phyloP scores from a whole-genome alignment of 2,888 invertebrate genomes.

The Epirrhoe alternata region DNA sequence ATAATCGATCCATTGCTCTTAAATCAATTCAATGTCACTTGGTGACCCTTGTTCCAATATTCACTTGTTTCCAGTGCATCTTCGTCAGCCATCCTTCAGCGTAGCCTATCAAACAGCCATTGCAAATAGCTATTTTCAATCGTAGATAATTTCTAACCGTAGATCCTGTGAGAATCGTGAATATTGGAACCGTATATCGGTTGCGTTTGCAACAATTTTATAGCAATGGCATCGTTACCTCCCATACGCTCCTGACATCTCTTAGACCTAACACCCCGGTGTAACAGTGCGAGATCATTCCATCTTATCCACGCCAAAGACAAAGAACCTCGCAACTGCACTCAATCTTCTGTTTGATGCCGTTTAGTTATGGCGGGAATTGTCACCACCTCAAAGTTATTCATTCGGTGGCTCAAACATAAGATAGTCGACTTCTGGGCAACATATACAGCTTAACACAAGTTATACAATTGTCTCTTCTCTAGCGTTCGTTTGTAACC shows the following conservation, averaged over 20 bases:
- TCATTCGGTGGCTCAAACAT: constrained; percentile 79
- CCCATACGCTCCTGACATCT: constrained; percentile 83
- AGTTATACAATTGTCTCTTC: constrained; percentile 17
- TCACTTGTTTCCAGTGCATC: constrained; percentile 57
- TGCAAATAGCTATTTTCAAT: neutral
- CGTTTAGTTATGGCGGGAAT: constrained; percentile 67
- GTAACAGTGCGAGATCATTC: constrained; percentile 77
- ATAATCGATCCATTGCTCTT: constrained; percentile 73
- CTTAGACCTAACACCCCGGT: constrained; percentile 83
- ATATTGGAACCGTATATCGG: constrained; percentile 63
- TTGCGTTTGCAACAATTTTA: constrained; percentile 41
- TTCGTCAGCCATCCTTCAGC: constrained; percentile 6
- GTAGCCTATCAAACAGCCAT: constrained; percentile 2
- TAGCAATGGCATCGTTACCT: constrained; percentile 56
- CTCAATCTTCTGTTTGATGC: constrained; percentile 82
- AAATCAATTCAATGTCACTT: constrained; percentile 39
- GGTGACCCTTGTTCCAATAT: constrained; percentile 73
- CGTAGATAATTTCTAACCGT: neutral
- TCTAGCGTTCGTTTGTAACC: neutral
- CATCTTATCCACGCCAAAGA: constrained; percentile 41
- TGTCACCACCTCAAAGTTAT: constrained; percentile 66
- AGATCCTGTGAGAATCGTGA: constrained; percentile 51
- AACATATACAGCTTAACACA: constrained; percentile 69
- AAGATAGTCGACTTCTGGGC: constrained; percentile 82
- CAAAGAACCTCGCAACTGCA: constrained; percentile 77